Conservation (phyloP, 1,140 invertebrate genomes). For the Hycleus phaleratus region DNA sequence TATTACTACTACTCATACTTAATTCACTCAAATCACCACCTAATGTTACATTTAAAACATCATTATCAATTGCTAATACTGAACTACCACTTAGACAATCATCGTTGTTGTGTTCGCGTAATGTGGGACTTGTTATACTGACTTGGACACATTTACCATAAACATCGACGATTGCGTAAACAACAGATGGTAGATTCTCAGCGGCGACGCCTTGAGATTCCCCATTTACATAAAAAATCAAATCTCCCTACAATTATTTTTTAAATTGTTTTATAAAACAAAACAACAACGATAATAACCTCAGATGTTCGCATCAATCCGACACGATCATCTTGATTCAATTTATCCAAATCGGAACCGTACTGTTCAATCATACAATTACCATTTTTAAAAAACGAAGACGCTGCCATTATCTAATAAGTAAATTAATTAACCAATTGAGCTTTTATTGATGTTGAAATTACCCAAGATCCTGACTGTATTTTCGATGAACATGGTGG, state of each 20-base stretch:
- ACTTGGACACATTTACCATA: conserved; percentile 92
- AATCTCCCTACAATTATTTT: conserved; percentile 54
- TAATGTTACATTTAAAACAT: conserved; percentile 39
- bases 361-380: conserved; percentile 71
- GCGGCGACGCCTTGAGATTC: conserved; percentile 80
- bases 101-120: conserved; percentile 40
- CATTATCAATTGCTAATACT: conserved; percentile 40
- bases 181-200: conserved; percentile 59
- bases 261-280: background rate
- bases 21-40: conserved; percentile 39
- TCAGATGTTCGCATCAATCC: conserved; percentile 74
- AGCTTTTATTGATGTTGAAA: conserved; percentile 5
- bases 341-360: conserved; percentile 72
- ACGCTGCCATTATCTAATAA: conserved; percentile 70
- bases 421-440: conserved; percentile 12
- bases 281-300: conserved; percentile 40
- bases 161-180: conserved; percentile 84
- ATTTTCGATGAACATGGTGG: conserved; percentile 79
- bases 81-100: conserved; percentile 40
- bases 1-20: conserved; percentile 40
- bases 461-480: conserved; percentile 77
- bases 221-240: conserved; percentile 87
- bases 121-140: conserved; percentile 47
- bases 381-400: conserved; percentile 77
- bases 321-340: conserved; percentile 77